Base-by-base conservation (phyloP, 2,888 invertebrate species). In the Rhopalosiphum nymphaeae region DNA sequence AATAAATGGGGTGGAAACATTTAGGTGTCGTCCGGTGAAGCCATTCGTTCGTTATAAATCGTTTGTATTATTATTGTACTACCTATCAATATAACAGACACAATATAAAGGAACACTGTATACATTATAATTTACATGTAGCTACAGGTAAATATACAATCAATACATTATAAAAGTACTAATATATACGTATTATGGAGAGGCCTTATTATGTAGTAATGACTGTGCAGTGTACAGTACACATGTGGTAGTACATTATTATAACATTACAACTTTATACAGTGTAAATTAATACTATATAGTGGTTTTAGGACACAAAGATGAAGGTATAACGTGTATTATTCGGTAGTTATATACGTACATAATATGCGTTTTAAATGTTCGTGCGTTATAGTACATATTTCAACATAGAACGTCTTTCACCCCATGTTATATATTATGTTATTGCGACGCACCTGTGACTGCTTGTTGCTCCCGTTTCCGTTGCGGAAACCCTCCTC, bases 381-480 rank as follows among this genome's bases (percentile, higher is more conserved):
- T 61, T 36, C 46, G 86, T 61, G 46, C 36, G n/a, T 61, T 49
- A 61, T n/a, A 61, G 46, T 90, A 16, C 36, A 88, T 84, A 84
- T 84, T 84, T 84, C 92, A 36, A 89, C 88, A 42, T 21, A 78
- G 86, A 88, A 67, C 87, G 88, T 88, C 89, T 44, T 78, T 53
- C 92, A 89, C 78, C 88, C 88, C 87, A 67, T 89, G 78, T 78
- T 67, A 91, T 49, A 86, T n/a, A 78, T 36, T 42, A 46, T 85
- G 44, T 91, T 91, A 93, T 93, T 78, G 92, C 92, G 88, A 89
- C 88, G 92, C 92, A 93, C 92, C 92, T 93, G 92, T 93, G 92
- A 89, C 86, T 57, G 88, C 92, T 92, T 92, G 92, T 92, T 92
- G 97, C 95, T 91, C 97, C 97, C 95, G 96, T 96, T 95, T 96